These are phyloP conservation scores for Aleiodes leptofemur DNA, from an alignment of 2,888 invertebrate species.

Conservation along the genomic window DNA sequence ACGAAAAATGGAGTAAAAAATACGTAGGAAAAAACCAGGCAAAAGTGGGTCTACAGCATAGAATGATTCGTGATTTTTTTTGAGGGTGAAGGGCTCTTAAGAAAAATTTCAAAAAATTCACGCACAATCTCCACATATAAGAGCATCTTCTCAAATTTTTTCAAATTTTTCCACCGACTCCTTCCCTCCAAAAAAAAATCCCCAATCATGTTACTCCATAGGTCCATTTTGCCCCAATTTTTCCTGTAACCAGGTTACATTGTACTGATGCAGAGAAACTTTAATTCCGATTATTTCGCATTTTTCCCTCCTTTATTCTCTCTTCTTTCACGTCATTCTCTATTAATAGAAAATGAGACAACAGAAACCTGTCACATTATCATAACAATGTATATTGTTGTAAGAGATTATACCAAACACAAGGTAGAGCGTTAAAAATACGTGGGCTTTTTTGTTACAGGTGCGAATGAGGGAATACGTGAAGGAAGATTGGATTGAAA, in stretches of 20 bases:
- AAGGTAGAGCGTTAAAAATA: constrained; percentile 45
- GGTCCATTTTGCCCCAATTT: too few relatives aligned
- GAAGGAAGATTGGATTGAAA: constrained; percentile 20
- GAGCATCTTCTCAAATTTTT: too few relatives aligned
- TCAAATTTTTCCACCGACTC: too few relatives aligned
- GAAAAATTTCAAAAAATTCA: too few relatives aligned
- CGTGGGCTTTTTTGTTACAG: not conserved
- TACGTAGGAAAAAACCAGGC: not conserved
- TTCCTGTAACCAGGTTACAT: too few relatives aligned
- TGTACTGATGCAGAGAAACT: too few relatives aligned
- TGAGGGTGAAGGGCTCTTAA: too few relatives aligned
- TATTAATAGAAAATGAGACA: constrained; percentile 24
- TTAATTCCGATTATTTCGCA: not conserved
- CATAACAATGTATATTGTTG: constrained; percentile 42
- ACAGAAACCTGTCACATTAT: constrained; percentile 8
- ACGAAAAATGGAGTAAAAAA: not conserved
- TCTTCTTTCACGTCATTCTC: not conserved
- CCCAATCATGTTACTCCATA: too few relatives aligned
- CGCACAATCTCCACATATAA: too few relatives aligned
- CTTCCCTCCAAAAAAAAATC: too few relatives aligned
- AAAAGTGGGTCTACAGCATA: too few relatives aligned
- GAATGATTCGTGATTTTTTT: too few relatives aligned
- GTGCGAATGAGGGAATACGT: constrained; percentile 5
- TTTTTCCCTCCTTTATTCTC: not conserved
- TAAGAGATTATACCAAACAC: constrained; percentile 63